Evolutionary conservation across 23 tunicate genomes (phyloP).

Genomic region (Botrylloides violaceus): DNA sequence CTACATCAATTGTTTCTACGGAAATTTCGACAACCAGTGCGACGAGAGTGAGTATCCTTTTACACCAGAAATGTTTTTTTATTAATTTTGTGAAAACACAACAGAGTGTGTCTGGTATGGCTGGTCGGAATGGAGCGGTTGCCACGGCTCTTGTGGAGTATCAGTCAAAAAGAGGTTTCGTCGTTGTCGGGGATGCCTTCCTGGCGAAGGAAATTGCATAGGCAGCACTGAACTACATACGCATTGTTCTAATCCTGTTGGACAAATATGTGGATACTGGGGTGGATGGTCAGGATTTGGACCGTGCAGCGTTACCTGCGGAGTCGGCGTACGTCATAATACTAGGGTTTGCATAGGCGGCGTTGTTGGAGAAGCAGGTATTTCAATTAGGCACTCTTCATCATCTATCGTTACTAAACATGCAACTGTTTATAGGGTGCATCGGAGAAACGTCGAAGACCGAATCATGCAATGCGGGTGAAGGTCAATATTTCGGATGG

Average conservation of each 20-base stretch:
- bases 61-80: not conserved
- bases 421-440: constrained; percentile 25
- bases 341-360: constrained; percentile 61
- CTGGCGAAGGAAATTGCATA: constrained; percentile 59
- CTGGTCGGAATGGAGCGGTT: constrained; percentile 93
- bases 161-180: constrained; percentile 55
- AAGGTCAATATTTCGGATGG: constrained; percentile 45
- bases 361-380: constrained; percentile 44
- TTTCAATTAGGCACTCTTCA: not conserved
- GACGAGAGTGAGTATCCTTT: constrained; percentile 9
- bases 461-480: constrained; percentile 39
- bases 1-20: constrained; percentile 11
- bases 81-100: not conserved
- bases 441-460: constrained; percentile 34
- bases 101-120: constrained; percentile 66
- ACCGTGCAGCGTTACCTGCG: constrained; percentile 77
- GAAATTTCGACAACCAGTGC: constrained; percentile 4
- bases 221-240: constrained; percentile 37
- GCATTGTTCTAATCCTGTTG: constrained; percentile 64
- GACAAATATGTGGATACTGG: constrained; percentile 86
- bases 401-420: not conserved
- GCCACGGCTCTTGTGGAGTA: constrained; percentile 70
- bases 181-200: constrained; percentile 74
- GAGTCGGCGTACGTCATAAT: constrained; percentile 49
- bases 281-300: constrained; percentile 71